These are phyloP conservation scores for Penaeus indicus DNA, from an alignment of 1,140 invertebrate genomes.

Conservation along the genomic window DNA sequence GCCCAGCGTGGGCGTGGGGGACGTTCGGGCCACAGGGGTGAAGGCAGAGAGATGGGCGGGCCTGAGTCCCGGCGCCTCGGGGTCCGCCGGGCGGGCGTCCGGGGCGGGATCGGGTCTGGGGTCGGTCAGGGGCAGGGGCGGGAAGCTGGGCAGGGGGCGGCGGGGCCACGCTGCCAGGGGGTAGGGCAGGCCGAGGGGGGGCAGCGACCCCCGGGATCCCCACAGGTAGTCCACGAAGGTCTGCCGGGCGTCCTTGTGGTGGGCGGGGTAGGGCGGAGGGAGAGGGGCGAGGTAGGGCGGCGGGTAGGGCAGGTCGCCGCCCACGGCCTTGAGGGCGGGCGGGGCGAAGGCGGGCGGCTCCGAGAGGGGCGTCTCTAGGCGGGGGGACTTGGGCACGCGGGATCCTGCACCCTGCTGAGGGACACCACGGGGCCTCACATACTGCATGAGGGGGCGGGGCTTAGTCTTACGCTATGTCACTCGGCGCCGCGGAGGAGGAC, in stretches of 20 bases:
- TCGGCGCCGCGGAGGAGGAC: conserved; percentile 23
- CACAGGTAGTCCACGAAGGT: conserved; percentile 65
- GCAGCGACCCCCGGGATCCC: conserved; percentile 49
- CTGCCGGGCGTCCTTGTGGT: conserved; percentile 59
- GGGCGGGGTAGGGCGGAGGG: conserved; percentile 56
- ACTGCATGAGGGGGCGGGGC: no score
- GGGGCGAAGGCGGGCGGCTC: conserved; percentile 45
- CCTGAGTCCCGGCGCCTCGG: conserved; percentile 38
- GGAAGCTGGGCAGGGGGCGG: conserved; percentile 62
- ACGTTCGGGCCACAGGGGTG: conserved; percentile 43
- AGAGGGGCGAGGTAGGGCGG: conserved; percentile 58
- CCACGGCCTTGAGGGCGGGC: conserved; percentile 42
- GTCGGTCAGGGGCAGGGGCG: conserved; percentile 48
- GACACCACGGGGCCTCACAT: background rate
- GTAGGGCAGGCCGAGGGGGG: conserved; percentile 58
- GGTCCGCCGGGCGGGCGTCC: conserved; percentile 35
- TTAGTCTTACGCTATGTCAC: no score
- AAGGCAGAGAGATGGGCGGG: conserved; percentile 56
- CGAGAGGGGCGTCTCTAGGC: conserved; percentile 40
- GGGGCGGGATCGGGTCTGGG: conserved; percentile 43
- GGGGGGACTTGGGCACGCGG: conserved; percentile 36
- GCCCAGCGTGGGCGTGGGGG: conserved; percentile 38
- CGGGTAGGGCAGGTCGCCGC: conserved; percentile 46
- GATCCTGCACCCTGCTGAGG: conserved; percentile 40
- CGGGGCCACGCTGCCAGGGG: conserved; percentile 64